These are phyloP conservation scores for Antrozous pallidus DNA, from an alignment of 2,797 vertebrate species.

Conservation along the genomic window DNA sequence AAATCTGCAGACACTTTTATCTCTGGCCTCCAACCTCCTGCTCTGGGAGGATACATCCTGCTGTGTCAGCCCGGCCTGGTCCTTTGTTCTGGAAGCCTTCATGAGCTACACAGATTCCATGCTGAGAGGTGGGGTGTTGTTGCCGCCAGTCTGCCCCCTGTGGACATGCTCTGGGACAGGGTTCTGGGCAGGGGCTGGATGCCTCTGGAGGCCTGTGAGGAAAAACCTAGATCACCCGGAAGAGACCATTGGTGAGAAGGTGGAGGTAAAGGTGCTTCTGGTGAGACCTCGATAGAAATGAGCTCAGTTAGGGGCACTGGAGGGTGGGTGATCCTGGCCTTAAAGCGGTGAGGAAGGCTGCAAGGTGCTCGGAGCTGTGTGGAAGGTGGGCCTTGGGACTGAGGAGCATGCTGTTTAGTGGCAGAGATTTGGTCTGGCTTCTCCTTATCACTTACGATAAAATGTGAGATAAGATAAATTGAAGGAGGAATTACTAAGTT, in stretches of 20 bases:
- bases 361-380: not conserved
- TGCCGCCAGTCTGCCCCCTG: rapidly evolving
- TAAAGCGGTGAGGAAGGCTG: not conserved
- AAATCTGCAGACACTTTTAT: rapidly evolving
- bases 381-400: not conserved
- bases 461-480: not conserved
- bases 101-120: no score
- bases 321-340: no score
- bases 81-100: not conserved
- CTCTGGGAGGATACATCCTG: not conserved
- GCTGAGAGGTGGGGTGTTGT: not conserved
- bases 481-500: not conserved
- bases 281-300: not conserved
- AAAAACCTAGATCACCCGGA: not conserved
- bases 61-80: not conserved
- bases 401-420: not conserved
- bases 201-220: not conserved
- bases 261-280: not conserved
- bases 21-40: not conserved
- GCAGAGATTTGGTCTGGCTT: not conserved
- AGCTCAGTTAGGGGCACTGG: not conserved
- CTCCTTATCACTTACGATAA: not conserved
- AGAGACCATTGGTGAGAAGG: not conserved
- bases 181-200: not conserved
- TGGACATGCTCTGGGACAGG: not conserved